Conservation (phyloP, 35 echinoderm and acorn worm species). For the Lytechinus variegatus region DNA sequence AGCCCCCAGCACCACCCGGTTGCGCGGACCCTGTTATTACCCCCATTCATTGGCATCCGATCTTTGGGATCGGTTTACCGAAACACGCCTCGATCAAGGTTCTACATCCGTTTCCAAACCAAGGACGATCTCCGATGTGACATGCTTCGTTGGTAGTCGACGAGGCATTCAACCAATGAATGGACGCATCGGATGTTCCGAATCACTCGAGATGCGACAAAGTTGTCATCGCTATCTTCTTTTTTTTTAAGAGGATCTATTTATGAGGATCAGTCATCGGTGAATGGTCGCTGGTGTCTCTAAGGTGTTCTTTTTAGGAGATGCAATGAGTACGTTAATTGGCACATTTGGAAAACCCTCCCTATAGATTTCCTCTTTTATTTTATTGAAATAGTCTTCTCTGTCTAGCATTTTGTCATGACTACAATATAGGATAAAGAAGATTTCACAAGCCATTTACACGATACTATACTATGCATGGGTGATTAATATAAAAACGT, state of each 20-base stretch:
- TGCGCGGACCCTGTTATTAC: not conserved
- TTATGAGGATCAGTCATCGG: not conserved
- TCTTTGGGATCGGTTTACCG: not conserved
- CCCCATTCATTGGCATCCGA: not conserved
- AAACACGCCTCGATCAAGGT: not conserved
- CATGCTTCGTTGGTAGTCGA: not conserved
- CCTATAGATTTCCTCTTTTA: too few species aligned
- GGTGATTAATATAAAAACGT: too few species aligned
- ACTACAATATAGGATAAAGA: too few species aligned
- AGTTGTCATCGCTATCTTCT: not conserved
- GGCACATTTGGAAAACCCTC: too few species aligned
- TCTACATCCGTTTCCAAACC: not conserved
- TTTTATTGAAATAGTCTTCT: too few species aligned
- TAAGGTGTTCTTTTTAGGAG: not conserved
- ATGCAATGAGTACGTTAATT: not conserved
- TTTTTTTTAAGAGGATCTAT: too few species aligned
- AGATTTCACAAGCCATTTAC: too few species aligned
- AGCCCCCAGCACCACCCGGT: too few species aligned
- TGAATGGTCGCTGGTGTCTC: not conserved
- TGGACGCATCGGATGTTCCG: not conserved
- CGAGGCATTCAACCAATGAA: not conserved
- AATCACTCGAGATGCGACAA: not conserved
- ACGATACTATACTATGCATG: too few species aligned
- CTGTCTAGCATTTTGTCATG: too few species aligned
- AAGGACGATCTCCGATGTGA: not conserved